Conservation (phyloP, 2,113 vertebrate genomes). For the Climacteris rufus region DNA sequence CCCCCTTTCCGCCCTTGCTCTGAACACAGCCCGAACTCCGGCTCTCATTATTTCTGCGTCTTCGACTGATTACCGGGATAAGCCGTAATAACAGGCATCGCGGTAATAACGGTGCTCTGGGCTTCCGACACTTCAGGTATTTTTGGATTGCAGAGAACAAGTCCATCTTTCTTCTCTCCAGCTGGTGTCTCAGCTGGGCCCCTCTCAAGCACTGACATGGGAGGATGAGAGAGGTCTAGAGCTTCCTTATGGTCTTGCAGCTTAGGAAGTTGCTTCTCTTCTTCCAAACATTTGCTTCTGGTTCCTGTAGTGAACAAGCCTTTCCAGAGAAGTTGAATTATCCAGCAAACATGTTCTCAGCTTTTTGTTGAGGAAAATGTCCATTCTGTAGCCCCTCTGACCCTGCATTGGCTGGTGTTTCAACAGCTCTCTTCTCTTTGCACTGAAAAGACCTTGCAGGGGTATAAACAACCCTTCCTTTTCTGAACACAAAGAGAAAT, state of each 20-base stretch:
- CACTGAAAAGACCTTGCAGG: not conserved
- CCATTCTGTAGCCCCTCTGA: not conserved
- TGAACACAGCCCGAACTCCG: no score
- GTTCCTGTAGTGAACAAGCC: not conserved
- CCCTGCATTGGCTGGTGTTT: not conserved
- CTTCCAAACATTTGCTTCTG: not conserved
- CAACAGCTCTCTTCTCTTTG: not conserved
- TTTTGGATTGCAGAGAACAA: not conserved
- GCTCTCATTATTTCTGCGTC: no score
- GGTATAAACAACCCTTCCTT: not conserved
- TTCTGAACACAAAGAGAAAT: not conserved
- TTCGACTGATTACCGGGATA: no score
- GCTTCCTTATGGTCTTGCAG: not conserved
- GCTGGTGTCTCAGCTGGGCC: not conserved
- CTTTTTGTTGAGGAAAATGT: not conserved
- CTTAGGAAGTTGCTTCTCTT: not conserved
- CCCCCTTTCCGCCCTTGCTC: no score
- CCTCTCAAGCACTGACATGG: fast-evolving
- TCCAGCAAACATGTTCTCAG: not conserved
- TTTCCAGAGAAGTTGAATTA: not conserved
- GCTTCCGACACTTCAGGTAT: not conserved
- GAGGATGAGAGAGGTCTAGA: not conserved
- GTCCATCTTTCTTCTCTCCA: not conserved
- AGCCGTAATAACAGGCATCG: no score
- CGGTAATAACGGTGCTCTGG: no score